Conservation (phyloP, 2,888 invertebrate genomes). For the Plebejus argus region DNA sequence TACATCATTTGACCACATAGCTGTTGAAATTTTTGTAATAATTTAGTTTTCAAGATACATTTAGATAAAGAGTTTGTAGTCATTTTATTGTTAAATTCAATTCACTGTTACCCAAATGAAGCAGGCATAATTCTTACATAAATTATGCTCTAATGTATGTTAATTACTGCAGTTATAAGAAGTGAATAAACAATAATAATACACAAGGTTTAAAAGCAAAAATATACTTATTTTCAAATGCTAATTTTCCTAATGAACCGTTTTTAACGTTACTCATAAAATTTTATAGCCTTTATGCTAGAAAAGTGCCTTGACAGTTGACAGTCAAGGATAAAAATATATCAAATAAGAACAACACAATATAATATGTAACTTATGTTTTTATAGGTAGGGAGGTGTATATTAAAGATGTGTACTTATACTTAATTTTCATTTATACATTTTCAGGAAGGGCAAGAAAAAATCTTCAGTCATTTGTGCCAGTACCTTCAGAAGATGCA, state of each 20-base stretch:
- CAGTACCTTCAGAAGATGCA: constrained; percentile 63
- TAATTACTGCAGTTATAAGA: constrained; percentile 16
- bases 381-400: neutral
- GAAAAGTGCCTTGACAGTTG: too few relatives aligned
- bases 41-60: neutral
- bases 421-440: constrained; percentile 4
- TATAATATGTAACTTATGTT: too few relatives aligned
- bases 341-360: too few relatives aligned
- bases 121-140: constrained; percentile 3
- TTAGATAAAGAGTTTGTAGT: neutral
- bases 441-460: constrained; percentile 71
- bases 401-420: neutral
- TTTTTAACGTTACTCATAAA: neutral
- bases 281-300: too few relatives aligned
- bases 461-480: constrained; percentile 70
- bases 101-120: neutral
- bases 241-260: neutral
- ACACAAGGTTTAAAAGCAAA: neutral
- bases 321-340: too few relatives aligned
- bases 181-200: neutral
- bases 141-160: neutral
- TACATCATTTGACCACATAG: neutral
- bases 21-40: neutral
- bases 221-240: neutral
- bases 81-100: neutral